Evolutionary conservation across 2,113 vertebrate species (phyloP), one percentile per base, ranked within the genome.

Genomic region (Malurus alboscapulatus): DNA sequence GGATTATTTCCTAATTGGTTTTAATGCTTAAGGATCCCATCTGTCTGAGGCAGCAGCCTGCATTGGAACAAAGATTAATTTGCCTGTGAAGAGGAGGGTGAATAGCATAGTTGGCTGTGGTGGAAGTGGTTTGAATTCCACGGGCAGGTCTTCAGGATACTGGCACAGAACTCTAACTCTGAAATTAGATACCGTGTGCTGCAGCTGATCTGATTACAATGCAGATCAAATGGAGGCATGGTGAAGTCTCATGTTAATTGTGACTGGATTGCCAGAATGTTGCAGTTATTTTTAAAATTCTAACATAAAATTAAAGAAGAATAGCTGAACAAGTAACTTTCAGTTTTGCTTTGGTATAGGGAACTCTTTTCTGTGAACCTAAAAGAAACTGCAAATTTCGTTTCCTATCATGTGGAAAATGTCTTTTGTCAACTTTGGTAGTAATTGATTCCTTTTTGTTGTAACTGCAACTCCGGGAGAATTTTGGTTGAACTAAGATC

Each of bases 1-100:
- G 47, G 74, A 69, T 95, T 91, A 79, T 32, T 93, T 96, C 72
- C 71, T 93, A 83, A 77, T 88, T 90, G 85, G 78, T 83, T 90
- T 95, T 93, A 85, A 50, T 87, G 50, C 67, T 94, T 92, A 82
- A 42, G 71, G 63, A 87, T 80, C 71, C 75, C 82, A 93, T 91
- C 82, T 96, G 92, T 96, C 78, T 80, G 71, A 91, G 75, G 54
- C 38, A 94, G 87, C 72, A 91, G 78, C 42, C 42, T 83, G 58
- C 2, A 0, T 38, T 83, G 82, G 84, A 73, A 53, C 71, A 84
- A 68, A 72, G 90, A 85, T 95, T 69, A 83, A 90, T 90, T 73
- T 91, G 63, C 72, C 48, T 87, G 36, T 83, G 62, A 67, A 91
- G 78, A 82, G 81, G 58, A 87, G 71, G 50, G 40, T 79, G 66